phyloP scores from a whole-genome alignment of 2,113 vertebrate species.

The Petrocephalus microphthalmus region DNA sequence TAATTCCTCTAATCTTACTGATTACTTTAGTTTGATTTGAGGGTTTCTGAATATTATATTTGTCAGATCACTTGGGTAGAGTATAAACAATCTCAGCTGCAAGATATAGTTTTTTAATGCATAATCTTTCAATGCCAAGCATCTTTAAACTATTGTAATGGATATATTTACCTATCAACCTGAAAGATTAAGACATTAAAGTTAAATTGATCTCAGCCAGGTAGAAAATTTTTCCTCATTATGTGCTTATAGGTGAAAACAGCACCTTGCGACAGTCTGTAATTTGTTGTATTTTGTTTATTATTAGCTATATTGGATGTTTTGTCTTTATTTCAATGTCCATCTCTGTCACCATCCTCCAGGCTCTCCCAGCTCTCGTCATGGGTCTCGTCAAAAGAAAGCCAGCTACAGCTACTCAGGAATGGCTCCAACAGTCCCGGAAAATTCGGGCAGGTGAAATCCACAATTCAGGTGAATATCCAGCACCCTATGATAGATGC shows the following conservation, averaged over 20 bases:
- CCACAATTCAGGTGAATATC: slow-evolving; percentile 62
- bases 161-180: background rate
- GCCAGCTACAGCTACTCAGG: slow-evolving; percentile 70
- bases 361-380: slow-evolving; percentile 78
- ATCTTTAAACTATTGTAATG: background rate
- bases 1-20: background rate
- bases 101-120: background rate
- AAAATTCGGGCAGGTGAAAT: slow-evolving; percentile 72
- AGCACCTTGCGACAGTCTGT: background rate
- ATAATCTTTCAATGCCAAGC: background rate
- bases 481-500: background rate
- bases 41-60: background rate
- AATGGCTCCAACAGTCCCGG: slow-evolving; percentile 58
- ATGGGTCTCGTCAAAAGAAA: slow-evolving; percentile 78
- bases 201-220: background rate
- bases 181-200: background rate
- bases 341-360: background rate
- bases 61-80: background rate
- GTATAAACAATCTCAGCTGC: background rate
- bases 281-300: background rate
- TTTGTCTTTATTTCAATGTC: background rate
- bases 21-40: background rate
- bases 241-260: background rate
- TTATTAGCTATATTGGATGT: background rate
- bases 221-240: background rate